Percentiles rank a stretch among this genome's conserved stretches.
phyloP scores from a whole-genome alignment of 2,113 vertebrate genomes.

The Neodon shergylaensis region DNA sequence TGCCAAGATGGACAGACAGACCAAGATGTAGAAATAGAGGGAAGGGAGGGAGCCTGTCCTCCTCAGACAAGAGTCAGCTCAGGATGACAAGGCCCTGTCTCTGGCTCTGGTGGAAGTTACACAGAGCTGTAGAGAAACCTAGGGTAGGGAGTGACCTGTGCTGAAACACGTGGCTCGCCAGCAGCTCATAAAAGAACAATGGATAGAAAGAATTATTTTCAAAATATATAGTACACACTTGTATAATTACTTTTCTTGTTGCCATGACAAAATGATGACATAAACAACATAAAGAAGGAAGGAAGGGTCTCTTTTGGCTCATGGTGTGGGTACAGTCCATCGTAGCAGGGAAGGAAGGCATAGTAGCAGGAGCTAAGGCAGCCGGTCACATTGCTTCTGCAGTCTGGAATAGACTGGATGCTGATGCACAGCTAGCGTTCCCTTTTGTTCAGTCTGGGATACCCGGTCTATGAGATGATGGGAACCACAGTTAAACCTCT shows the following conservation, averaged over 20 bases:
- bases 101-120: background rate
- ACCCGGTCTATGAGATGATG: background rate
- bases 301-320: background rate
- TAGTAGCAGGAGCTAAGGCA: background rate
- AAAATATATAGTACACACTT: background rate
- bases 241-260: background rate
- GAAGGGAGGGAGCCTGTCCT: no score
- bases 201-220: background rate
- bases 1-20: background rate
- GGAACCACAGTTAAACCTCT: background rate
- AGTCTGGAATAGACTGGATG: background rate
- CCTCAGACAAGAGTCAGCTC: background rate
- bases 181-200: background rate
- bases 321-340: no score
- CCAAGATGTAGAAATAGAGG: background rate
- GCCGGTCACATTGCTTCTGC: background rate
- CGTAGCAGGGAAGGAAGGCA: background rate
- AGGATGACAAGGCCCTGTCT: background rate
- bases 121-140: no score
- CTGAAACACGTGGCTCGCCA: rapidly evolving
- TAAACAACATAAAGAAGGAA: background rate
- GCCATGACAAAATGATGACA: background rate
- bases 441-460: background rate
- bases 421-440: background rate
- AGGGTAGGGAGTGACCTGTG: background rate